Evolutionary conservation across 2,888 invertebrate species (phyloP), one percentile per base, ranked within the genome.

Genomic region (Crematogaster levior): DNA sequence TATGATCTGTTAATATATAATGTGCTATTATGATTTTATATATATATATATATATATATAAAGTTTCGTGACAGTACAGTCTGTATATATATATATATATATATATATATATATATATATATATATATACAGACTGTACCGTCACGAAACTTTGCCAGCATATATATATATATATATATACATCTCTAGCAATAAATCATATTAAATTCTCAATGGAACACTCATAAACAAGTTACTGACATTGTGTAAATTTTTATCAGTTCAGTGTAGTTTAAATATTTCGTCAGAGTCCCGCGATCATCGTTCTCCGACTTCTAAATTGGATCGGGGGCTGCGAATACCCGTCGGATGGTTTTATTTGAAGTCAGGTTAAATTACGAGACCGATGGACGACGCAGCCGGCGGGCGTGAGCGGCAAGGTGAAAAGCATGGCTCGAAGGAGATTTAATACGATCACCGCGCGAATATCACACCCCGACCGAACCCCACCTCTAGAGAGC

Each of bases 391-490:
- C 83, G 86, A 80, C 80, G 85, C 79, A 80, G 80, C 68, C 51
- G 72, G 61, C 72, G 77, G 30, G 51, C 63, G 43, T 60, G 60
- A 74, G 77, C 68, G 82, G 81, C 73, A 65, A 83, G 83, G 77
- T 80, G 86, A 89, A 87, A 84, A 87, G 87, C 89, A 85, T 82
- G 88, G 91, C 87, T 88, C 90, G 90, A 91, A 91, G 90, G 91
- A 91, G 91, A 91, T 91, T 91, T 91, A 91, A 91, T 91, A 89
- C 90, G 91, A 91, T 92, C 91, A 89, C 82, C 85, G 86, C 89
- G 89, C 88, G 91, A 89, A 88, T 91, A 90, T 91, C 91, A 87
- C 88, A 83, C 72, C 80, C 81, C 66, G 53, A 77, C 43, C 60
- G 30, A 70, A 21, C 77, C 48, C 63, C 79, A 63, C 74, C 58